Conservation (phyloP, 2,888 invertebrate species). For the Rotaria macrura region DNA sequence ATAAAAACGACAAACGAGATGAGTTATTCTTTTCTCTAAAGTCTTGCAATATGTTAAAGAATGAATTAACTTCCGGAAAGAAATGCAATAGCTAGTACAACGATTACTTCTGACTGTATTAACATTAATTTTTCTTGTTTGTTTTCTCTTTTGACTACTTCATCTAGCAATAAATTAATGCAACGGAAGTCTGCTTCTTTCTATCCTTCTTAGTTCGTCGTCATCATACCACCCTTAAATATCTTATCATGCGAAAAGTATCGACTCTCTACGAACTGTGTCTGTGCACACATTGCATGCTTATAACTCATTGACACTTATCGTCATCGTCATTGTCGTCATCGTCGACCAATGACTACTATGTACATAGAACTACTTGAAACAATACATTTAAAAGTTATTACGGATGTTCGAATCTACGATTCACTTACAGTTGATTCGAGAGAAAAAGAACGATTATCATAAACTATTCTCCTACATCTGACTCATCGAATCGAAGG, state of each 20-base stretch:
- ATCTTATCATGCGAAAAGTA: neutral
- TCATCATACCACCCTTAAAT: neutral
- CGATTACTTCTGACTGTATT: neutral
- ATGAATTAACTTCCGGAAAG: neutral
- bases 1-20: neutral
- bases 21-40: neutral
- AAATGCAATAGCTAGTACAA: neutral
- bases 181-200: neutral
- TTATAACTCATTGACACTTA: neutral
- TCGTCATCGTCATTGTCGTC: neutral
- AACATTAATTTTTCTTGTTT: neutral
- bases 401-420: neutral
- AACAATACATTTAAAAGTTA: neutral
- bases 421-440: neutral
- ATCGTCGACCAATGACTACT: neutral
- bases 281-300: neutral
- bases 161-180: neutral
- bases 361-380: neutral
- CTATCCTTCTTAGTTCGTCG: neutral
- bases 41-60: neutral
- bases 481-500: neutral
- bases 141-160: neutral
- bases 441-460: neutral
- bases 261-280: neutral
- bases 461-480: too few species aligned